Evolutionary conservation across 1,140 invertebrate species (phyloP).

Genomic region (Pissodes strobi): DNA sequence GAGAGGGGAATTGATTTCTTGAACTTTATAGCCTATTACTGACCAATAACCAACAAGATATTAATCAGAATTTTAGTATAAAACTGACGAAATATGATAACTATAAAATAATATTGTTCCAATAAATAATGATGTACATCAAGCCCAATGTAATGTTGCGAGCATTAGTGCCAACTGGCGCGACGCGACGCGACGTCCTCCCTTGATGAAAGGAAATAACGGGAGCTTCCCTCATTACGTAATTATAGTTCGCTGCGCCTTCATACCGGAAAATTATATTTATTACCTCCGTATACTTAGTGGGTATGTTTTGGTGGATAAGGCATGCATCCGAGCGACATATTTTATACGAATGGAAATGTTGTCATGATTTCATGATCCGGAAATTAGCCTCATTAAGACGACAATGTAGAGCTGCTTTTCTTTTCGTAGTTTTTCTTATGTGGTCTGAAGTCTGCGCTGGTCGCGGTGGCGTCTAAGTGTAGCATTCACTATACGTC

Average conservation of each 20-base stretch:
- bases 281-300: slow-evolving; percentile 32
- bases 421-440: too few species aligned
- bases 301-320: slow-evolving; percentile 27
- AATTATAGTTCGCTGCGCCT: slow-evolving; percentile 34
- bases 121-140: too few species aligned
- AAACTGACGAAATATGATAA: too few species aligned
- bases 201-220: slow-evolving; percentile 26
- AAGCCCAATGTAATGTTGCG: slow-evolving; percentile 23
- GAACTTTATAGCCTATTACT: too few species aligned
- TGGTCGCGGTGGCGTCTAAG: too few species aligned
- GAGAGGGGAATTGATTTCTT: too few species aligned
- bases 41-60: too few species aligned
- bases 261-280: slow-evolving; percentile 34
- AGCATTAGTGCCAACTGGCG: slow-evolving; percentile 36
- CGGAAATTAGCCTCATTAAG: background rate
- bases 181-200: slow-evolving; percentile 13
- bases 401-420: too few species aligned
- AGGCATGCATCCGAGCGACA: slow-evolving; percentile 20
- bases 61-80: too few species aligned
- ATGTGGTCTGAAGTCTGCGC: too few species aligned
- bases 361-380: slow-evolving; percentile 14
- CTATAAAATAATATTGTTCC: too few species aligned
- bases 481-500: too few species aligned
- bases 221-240: slow-evolving; percentile 35
- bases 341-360: slow-evolving; percentile 10